These are phyloP conservation scores for Nomada goodeniana DNA, from an alignment of 2,888 invertebrate genomes.

Conservation along the genomic window DNA sequence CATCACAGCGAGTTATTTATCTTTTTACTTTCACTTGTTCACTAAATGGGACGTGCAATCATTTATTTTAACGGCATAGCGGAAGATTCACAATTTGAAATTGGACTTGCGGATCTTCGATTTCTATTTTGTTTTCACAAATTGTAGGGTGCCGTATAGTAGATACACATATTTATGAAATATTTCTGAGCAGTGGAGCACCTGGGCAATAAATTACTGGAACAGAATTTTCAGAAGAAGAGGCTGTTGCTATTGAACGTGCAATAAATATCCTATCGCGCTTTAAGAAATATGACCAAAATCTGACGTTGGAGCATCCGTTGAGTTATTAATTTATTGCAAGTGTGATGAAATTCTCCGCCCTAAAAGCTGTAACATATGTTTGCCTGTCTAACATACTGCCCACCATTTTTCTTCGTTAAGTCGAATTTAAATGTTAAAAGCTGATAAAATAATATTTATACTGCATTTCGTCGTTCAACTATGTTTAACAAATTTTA, in stretches of 20 bases:
- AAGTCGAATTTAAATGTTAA: slow-evolving; percentile 24
- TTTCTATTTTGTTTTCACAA: too few species aligned
- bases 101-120: not conserved
- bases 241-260: slow-evolving; percentile 24
- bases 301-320: slow-evolving; percentile 38
- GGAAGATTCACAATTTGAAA: too few species aligned
- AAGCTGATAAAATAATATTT: not conserved
- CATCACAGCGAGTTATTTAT: too few species aligned
- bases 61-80: too few species aligned
- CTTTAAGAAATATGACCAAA: slow-evolving; percentile 43
- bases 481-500: too few species aligned
- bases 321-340: slow-evolving; percentile 45
- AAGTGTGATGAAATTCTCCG: slow-evolving; percentile 42
- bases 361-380: slow-evolving; percentile 30
- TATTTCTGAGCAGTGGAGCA: slow-evolving; percentile 8
- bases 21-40: too few species aligned
- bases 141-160: not conserved
- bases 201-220: slow-evolving; percentile 22
- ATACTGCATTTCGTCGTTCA: too few species aligned
- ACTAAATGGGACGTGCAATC: too few species aligned
- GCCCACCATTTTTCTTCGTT: slow-evolving; percentile 26
- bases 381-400: slow-evolving; percentile 22
- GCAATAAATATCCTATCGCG: slow-evolving; percentile 43
- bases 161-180: not conserved
- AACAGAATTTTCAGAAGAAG: slow-evolving; percentile 26